phyloP scores from a whole-genome alignment of 2,888 invertebrate species.

The Anticlea derivata region DNA sequence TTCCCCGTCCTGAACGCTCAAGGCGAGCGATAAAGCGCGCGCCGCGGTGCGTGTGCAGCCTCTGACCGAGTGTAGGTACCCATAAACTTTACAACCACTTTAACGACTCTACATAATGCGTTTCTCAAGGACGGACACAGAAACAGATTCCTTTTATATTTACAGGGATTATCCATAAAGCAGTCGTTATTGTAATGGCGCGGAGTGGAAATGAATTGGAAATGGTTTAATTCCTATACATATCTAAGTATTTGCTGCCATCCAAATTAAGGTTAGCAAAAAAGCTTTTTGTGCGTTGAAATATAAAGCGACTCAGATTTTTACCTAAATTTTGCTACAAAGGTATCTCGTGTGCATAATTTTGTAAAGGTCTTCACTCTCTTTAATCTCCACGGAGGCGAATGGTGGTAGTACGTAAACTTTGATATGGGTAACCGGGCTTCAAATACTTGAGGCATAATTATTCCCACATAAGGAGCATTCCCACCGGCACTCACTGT shows the following conservation, averaged over 20 bases:
- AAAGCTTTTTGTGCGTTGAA: too few relatives aligned
- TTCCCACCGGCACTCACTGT: not conserved
- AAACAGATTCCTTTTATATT: slow-evolving; percentile 3
- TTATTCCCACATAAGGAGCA: not conserved
- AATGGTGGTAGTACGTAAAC: too few relatives aligned
- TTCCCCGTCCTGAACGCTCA: not conserved
- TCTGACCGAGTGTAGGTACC: not conserved
- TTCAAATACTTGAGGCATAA: not conserved
- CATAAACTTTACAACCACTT: slow-evolving; percentile 18
- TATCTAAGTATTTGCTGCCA: too few relatives aligned
- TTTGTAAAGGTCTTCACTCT: too few relatives aligned
- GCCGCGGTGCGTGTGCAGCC: not conserved
- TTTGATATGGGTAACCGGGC: not conserved
- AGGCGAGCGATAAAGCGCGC: not conserved
- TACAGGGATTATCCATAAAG: slow-evolving; percentile 2
- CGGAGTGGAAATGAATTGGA: slow-evolving; percentile 4
- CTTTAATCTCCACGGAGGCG: too few relatives aligned
- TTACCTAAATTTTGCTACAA: not conserved
- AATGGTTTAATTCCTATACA: not conserved
- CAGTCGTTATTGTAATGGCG: slow-evolving; percentile 2
- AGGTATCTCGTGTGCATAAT: too few relatives aligned
- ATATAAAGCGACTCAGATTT: too few relatives aligned
- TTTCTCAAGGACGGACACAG: slow-evolving; percentile 10
- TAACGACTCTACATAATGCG: slow-evolving; percentile 18
- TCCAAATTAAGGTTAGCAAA: too few relatives aligned